Base-by-base conservation (phyloP, 1,140 invertebrate species). In the Drosophila subobscura region DNA sequence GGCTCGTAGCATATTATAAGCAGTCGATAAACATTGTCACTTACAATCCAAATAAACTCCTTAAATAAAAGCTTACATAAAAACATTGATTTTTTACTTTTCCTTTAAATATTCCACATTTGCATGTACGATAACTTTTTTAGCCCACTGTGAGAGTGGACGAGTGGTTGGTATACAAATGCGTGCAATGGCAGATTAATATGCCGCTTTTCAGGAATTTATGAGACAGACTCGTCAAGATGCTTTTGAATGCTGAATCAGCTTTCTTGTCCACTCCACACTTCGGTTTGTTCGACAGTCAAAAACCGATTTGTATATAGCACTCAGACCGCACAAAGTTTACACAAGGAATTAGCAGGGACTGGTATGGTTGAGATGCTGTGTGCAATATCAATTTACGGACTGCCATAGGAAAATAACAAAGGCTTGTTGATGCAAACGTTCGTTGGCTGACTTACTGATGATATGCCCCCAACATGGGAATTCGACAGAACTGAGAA, bases 371-470 rank as follows among this genome's bases (percentile, higher is more conserved):
- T 4, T 37, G 29, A 12, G 50, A 52, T 51, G 50, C 7, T 61
- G 63, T 75, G 37, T 68, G 57, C 41, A 68, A 59, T 83, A 75
- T 83, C 74, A 83, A 65, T 84, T 83, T 71, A 66, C 79, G 58
- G 61, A 73, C 42, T 57, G 41, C 33, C 67, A 55, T 20, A 59
- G 40, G 60, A 45, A 60, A 45, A 58, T 29, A 75, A 66, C 63
- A 79, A 52, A 45, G 54, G 22, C 27, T 47, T 59, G 49, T 71
- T 49, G 68, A 68, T 59, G 58, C 41, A 47, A 56, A 27, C 63
- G 29, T 64, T 56, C 47, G 44, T 73, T 64, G 47, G 55, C 46
- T 44, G 41, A 68, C 41, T 42, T 20, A 68, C 45, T 52, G 52
- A 37, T 51, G 44, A 20, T 20, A 20, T 20, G 46, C 14, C 41